Percentiles rank a stretch among this genome's conserved stretches.
phyloP scores from a whole-genome alignment of 1,140 invertebrate genomes.

The Drosophila sucinea region DNA sequence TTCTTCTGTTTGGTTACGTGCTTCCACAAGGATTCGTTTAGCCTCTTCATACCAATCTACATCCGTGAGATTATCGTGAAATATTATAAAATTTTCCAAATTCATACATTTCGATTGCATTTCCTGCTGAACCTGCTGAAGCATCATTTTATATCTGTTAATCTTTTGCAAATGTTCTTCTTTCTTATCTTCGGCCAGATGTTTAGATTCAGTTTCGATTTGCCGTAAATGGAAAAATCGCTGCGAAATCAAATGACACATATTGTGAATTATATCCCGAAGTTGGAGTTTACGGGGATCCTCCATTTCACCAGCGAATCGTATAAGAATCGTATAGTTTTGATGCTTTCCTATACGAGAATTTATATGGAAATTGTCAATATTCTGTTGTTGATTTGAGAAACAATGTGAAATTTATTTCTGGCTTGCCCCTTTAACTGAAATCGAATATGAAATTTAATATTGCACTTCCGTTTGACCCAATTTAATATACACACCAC shows the following conservation, averaged over 20 bases:
- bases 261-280: slow-evolving; percentile 25
- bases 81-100: slow-evolving; percentile 22
- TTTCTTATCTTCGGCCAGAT: not conserved
- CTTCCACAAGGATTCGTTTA: slow-evolving; percentile 3
- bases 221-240: slow-evolving; percentile 22
- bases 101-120: not conserved
- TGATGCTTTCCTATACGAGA: not conserved
- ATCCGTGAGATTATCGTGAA: slow-evolving; percentile 21
- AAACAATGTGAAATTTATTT: not conserved
- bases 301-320: slow-evolving; percentile 19
- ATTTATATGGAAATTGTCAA: not conserved
- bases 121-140: slow-evolving; percentile 1
- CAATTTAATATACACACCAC: slow-evolving; percentile 5
- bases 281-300: slow-evolving; percentile 19
- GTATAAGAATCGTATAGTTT: not conserved
- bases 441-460: slow-evolving; percentile 4
- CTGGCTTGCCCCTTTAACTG: not conserved
- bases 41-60: slow-evolving; percentile 27
- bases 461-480: slow-evolving; percentile 4
- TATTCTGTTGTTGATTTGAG: not conserved
- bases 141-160: not conserved
- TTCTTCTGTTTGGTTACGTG: not conserved
- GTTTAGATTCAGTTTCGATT: slow-evolving; percentile 20
- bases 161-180: slow-evolving; percentile 28
- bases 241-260: slow-evolving; percentile 17